Evolutionary conservation across 2,113 vertebrate genomes (phyloP).

Genomic region (Limnothrissa miodon): DNA sequence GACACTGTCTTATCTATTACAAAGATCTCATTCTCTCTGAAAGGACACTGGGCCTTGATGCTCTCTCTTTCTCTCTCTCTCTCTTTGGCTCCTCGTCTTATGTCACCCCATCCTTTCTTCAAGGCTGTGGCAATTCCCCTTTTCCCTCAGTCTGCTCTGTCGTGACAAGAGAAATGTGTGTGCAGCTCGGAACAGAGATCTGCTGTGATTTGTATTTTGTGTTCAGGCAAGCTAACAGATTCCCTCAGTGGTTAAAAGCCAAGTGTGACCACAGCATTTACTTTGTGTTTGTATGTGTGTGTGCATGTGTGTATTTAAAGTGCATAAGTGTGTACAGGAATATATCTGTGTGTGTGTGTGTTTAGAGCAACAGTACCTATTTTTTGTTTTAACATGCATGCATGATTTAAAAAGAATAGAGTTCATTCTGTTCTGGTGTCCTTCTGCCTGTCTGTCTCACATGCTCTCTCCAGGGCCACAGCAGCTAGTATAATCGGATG

Average conservation of each 20-base stretch:
- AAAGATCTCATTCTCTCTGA: slow-evolving; percentile 43
- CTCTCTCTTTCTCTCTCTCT: background rate
- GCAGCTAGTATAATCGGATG: background rate
- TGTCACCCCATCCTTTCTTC: background rate
- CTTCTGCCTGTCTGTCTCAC: background rate
- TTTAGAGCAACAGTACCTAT: background rate
- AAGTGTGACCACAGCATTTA: background rate
- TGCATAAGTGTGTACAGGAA: background rate
- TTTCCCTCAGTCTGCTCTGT: slow-evolving; percentile 11
- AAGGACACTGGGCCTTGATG: slow-evolving; percentile 27
- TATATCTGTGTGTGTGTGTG: background rate
- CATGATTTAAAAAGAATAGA: background rate
- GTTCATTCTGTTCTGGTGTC: background rate
- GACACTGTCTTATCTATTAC: slow-evolving; percentile 37
- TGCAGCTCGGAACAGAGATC: background rate
- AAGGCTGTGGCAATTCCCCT: slow-evolving; percentile 25
- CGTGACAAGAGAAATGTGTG: background rate
- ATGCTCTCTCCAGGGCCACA: background rate
- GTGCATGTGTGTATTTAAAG: background rate
- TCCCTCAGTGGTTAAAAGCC: background rate
- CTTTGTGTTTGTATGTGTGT: background rate
- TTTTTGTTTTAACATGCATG: background rate
- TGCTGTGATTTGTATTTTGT: background rate
- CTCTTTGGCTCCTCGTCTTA: slow-evolving; percentile 11
- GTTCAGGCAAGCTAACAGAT: background rate